Percentiles rank a stretch among this genome's conserved stretches.
Conservation (phyloP, 2,797 vertebrate species). For the Sphenopsis melanotis region DNA sequence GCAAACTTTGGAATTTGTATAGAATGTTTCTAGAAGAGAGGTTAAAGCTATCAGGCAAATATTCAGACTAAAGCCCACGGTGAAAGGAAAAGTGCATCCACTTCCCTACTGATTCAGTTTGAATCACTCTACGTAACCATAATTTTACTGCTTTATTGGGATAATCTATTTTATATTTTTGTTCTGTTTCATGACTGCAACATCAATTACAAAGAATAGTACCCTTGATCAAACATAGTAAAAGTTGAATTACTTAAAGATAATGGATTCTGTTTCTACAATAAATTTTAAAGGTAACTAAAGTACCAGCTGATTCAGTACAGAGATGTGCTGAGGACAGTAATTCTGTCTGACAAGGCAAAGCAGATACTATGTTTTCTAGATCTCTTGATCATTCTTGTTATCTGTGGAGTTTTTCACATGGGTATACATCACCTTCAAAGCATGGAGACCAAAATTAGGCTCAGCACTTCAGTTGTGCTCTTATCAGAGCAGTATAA, state of each 20-base stretch:
- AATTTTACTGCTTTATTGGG: conserved; percentile 46
- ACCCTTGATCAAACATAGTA: conserved; percentile 1
- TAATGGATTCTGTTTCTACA: not conserved
- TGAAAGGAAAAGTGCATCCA: not conserved
- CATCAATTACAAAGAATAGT: conserved; percentile 4
- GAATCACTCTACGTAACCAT: not conserved
- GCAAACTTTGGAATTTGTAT: not conserved
- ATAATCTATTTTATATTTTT: conserved; percentile 50
- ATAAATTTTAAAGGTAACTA: conserved; percentile 19
- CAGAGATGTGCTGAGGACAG: conserved; percentile 25
- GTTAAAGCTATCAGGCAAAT: not conserved
- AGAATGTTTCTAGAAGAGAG: not conserved
- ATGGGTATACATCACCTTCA: not conserved
- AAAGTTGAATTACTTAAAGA: conserved; percentile 19
- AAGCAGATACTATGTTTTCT: not conserved
- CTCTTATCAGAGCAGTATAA: not conserved
- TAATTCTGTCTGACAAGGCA: not conserved
- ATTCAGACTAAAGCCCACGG: not conserved
- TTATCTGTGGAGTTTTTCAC: not conserved
- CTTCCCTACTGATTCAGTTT: not conserved
- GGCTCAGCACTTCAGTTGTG: accelerated
- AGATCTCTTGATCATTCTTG: not conserved
- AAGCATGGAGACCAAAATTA: not conserved
- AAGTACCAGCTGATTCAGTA: conserved; percentile 51
- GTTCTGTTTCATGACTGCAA: not conserved